Conservation (phyloP, 1,140 invertebrate genomes). For the Bombus fervidus region DNA sequence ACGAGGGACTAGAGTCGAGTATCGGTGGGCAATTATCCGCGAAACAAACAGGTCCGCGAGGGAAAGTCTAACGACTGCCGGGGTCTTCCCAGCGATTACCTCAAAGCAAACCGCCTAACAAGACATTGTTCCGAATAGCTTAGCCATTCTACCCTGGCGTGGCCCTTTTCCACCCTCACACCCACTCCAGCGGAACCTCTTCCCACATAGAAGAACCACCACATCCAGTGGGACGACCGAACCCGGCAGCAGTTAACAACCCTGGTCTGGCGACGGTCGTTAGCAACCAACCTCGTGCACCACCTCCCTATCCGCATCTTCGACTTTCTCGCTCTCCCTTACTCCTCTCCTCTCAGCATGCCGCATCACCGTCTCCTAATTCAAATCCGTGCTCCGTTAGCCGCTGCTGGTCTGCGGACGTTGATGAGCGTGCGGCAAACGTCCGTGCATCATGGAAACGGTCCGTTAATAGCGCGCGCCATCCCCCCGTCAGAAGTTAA, state of each 20-base stretch:
- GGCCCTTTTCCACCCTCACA: slow-evolving; percentile 63
- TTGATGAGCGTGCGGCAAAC: slow-evolving; percentile 35
- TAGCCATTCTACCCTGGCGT: slow-evolving; percentile 68
- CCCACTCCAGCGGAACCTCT: slow-evolving; percentile 49
- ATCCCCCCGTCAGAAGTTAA: background rate
- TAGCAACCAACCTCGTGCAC: slow-evolving; percentile 73
- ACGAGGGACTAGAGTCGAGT: slow-evolving; percentile 68
- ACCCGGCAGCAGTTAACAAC: slow-evolving; percentile 77
- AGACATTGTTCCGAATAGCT: slow-evolving; percentile 80
- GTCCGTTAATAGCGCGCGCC: slow-evolving; percentile 29
- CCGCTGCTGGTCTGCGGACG: slow-evolving; percentile 11
- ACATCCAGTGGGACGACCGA: slow-evolving; percentile 67
- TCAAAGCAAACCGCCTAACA: slow-evolving; percentile 78
- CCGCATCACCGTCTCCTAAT: slow-evolving; percentile 45
- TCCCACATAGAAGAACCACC: slow-evolving; percentile 59
- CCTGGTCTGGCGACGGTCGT: slow-evolving; percentile 77
- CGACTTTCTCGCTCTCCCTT: slow-evolving; percentile 22
- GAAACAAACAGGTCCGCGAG: slow-evolving; percentile 69
- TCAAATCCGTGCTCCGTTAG: slow-evolving; percentile 56
- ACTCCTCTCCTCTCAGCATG: background rate
- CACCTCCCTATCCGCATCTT: slow-evolving; percentile 25
- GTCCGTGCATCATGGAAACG: slow-evolving; percentile 42
- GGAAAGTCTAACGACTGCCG: slow-evolving; percentile 73
- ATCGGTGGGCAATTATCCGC: slow-evolving; percentile 71
- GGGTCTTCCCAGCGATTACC: slow-evolving; percentile 75